Conservation (phyloP, 2,113 vertebrate genomes). For the Nanorana parkeri region DNA sequence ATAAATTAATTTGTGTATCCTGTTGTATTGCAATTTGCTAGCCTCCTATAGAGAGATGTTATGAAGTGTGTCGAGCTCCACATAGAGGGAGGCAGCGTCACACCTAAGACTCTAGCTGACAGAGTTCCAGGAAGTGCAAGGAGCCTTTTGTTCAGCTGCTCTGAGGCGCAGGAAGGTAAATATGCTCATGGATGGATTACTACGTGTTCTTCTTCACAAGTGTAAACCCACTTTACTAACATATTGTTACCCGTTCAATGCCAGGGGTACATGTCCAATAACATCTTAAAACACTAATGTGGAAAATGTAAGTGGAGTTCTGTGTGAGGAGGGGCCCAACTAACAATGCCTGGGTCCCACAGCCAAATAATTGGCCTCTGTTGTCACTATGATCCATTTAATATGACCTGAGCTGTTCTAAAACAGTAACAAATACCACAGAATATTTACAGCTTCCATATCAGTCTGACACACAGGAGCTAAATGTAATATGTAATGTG, state of each 20-base stretch:
- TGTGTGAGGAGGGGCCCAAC: too few species aligned
- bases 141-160: conserved; percentile 35
- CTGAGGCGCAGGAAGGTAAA: conserved; percentile 44
- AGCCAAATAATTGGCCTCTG: too few species aligned
- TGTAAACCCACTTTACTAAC: conserved; percentile 29
- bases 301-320: not conserved
- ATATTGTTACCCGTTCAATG: not conserved
- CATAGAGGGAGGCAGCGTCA: not conserved
- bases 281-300: not conserved
- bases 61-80: not conserved
- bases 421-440: too few species aligned
- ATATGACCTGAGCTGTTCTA: too few species aligned
- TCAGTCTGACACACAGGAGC: too few species aligned
- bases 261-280: not conserved
- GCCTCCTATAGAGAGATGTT: not conserved
- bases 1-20: too few species aligned
- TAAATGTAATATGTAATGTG: too few species aligned
- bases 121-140: conserved; percentile 36
- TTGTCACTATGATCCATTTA: too few species aligned
- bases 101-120: not conserved
- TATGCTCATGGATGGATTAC: not conserved
- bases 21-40: too few species aligned
- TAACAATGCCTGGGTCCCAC: too few species aligned
- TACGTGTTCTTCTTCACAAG: not conserved
- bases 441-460: too few species aligned